A percentile compares a stretch with the other conserved stretches of the same genome.
Evolutionary conservation across 2,113 vertebrate species (phyloP).

Genomic region (Hypocryptadius cinnamomeus): DNA sequence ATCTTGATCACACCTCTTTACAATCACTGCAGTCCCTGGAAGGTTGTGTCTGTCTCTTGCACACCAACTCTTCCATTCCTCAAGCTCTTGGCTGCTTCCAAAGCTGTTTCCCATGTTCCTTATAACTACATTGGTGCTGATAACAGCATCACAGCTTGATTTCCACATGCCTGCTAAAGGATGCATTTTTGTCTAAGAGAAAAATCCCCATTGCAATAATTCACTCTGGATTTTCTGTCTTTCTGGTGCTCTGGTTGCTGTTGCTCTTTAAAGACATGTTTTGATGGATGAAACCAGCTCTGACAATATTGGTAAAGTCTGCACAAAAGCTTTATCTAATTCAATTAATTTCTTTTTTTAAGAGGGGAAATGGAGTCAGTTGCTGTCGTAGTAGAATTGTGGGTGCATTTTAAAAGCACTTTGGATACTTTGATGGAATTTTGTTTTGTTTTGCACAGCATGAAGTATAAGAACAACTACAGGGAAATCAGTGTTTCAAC

Average conservation of each 20-base stretch:
- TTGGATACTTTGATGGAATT: background rate
- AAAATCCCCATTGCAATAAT: background rate
- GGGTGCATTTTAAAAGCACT: background rate
- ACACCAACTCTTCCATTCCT: background rate
- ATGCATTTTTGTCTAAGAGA: background rate
- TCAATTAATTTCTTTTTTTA: background rate
- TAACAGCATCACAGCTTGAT: background rate
- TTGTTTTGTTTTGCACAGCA: background rate
- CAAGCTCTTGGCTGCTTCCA: background rate
- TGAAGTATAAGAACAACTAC: background rate
- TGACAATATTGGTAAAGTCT: background rate
- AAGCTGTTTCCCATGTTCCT: background rate
- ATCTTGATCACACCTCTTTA: background rate
- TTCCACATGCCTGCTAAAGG: background rate
- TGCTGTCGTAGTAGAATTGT: background rate
- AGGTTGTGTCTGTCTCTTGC: background rate
- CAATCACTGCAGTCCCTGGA: background rate
- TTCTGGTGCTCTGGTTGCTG: background rate
- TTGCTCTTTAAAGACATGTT: background rate
- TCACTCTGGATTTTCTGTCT: background rate
- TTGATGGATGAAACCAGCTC: background rate
- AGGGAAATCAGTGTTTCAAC: background rate
- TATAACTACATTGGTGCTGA: background rate
- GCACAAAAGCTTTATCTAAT: background rate
- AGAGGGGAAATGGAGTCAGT: background rate